Percentiles rank a stretch among this genome's conserved stretches.
Conservation (phyloP, 2,797 vertebrate species). For the Gymnocypris eckloni region DNA sequence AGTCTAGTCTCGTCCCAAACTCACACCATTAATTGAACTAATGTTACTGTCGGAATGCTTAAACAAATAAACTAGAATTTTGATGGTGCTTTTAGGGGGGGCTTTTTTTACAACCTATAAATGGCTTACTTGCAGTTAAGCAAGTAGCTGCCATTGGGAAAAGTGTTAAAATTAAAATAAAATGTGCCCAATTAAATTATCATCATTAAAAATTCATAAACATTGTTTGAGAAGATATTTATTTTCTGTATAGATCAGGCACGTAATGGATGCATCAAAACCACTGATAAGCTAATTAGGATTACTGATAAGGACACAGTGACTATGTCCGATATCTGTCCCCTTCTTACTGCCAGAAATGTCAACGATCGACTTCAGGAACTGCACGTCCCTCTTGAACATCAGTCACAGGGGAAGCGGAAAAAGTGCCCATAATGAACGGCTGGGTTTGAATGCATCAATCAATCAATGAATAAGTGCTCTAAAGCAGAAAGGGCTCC, state of each 20-base stretch:
- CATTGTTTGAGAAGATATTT: conserved; percentile 28
- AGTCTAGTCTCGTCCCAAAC: neutral
- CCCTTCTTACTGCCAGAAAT: conserved; percentile 14
- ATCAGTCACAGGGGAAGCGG: conserved; percentile 27
- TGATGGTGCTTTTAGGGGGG: neutral
- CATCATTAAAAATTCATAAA: neutral
- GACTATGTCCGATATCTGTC: neutral
- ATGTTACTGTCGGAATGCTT: neutral
- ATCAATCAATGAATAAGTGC: conserved; percentile 42
- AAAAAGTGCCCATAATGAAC: conserved; percentile 45
- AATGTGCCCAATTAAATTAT: neutral
- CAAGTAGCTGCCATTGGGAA: neutral
- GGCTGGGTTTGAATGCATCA: conserved; percentile 52
- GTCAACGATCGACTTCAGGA: conserved; percentile 9
- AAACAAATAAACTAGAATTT: neutral
- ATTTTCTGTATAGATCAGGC: conserved; percentile 45
- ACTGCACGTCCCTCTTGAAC: conserved; percentile 8
- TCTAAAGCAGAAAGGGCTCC: conserved; percentile 35
- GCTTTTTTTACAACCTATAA: neutral
- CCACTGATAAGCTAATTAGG: conserved; percentile 48
- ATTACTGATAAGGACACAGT: too few relatives aligned
- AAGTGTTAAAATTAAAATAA: conserved; percentile 2
- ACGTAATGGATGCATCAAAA: conserved; percentile 8
- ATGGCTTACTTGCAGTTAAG: neutral
- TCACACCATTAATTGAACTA: neutral